Conservation (phyloP, 2,113 vertebrate species). For the Pollachius pollachius region DNA sequence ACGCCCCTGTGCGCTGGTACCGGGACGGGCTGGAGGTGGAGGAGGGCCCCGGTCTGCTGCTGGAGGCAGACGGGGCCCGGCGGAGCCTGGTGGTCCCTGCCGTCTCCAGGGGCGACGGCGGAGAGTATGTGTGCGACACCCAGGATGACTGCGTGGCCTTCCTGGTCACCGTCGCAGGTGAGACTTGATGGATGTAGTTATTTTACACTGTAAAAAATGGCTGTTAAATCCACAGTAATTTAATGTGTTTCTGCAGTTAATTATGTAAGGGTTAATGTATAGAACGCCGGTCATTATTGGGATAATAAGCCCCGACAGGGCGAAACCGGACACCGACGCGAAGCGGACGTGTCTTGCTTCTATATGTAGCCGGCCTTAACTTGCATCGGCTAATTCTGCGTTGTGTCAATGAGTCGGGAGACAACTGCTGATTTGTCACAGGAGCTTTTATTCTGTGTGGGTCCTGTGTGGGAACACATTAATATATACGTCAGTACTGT, state of each 20-base stretch:
- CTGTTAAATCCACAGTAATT: not conserved
- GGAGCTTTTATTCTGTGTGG: too few species aligned
- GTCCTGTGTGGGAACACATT: too few species aligned
- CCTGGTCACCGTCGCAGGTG: conserved; percentile 81
- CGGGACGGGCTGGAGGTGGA: conserved; percentile 81
- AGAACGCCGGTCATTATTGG: too few species aligned
- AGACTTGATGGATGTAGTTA: not conserved
- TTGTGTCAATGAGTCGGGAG: too few species aligned
- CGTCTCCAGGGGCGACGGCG: conserved; percentile 63
- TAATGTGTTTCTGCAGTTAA: not conserved
- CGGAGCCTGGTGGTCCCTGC: conserved; percentile 75
- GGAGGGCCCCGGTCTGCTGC: conserved; percentile 52
- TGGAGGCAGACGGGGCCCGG: conserved; percentile 72
- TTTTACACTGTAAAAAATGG: not conserved
- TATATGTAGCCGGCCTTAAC: too few species aligned
- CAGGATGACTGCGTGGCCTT: conserved; percentile 82
- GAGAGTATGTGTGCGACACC: conserved; percentile 84
- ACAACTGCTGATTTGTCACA: too few species aligned
- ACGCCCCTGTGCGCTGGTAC: conserved; percentile 78
- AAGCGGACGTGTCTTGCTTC: too few species aligned
- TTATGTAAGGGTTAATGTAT: too few species aligned
- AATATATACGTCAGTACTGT: too few species aligned
- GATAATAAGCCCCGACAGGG: too few species aligned
- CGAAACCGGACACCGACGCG: too few species aligned
- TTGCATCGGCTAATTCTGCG: too few species aligned